Evolutionary conservation across 2,113 vertebrate species (phyloP).

Genomic region (Podarcis cretensis): DNA sequence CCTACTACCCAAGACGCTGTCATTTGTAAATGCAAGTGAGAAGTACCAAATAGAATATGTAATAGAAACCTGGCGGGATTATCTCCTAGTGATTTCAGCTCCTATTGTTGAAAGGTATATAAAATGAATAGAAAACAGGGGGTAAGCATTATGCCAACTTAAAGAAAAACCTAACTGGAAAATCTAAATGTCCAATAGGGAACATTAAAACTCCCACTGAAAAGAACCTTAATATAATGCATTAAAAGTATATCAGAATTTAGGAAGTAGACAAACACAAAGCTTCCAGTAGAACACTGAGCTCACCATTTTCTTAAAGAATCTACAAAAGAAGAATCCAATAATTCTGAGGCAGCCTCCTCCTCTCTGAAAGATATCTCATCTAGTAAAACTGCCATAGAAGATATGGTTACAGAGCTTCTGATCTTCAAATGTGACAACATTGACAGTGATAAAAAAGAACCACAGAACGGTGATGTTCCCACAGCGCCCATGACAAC

Average conservation of each 20-base stretch:
- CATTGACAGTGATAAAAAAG: conserved; percentile 16
- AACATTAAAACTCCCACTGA: background rate
- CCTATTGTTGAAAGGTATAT: background rate
- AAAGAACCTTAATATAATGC: background rate
- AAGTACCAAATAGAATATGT: background rate
- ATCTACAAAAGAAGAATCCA: background rate
- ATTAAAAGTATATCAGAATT: background rate
- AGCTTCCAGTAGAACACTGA: background rate
- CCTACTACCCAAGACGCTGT: background rate
- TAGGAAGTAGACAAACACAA: background rate
- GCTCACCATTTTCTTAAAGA: background rate
- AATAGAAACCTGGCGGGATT: background rate
- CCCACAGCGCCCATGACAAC: conserved; percentile 8
- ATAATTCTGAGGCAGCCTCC: background rate
- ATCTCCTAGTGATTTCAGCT: background rate
- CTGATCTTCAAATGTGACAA: conserved; percentile 24
- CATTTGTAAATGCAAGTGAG: conserved; percentile 4
- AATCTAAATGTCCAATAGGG: background rate
- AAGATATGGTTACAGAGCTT: background rate
- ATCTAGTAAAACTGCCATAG: conserved; percentile 8
- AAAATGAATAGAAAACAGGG: background rate
- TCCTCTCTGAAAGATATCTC: background rate
- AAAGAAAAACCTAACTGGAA: background rate
- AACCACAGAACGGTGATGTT: background rate
- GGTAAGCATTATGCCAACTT: background rate